Base-by-base conservation (phyloP, 1,140 invertebrate genomes). In the Drosophila santomea region DNA sequence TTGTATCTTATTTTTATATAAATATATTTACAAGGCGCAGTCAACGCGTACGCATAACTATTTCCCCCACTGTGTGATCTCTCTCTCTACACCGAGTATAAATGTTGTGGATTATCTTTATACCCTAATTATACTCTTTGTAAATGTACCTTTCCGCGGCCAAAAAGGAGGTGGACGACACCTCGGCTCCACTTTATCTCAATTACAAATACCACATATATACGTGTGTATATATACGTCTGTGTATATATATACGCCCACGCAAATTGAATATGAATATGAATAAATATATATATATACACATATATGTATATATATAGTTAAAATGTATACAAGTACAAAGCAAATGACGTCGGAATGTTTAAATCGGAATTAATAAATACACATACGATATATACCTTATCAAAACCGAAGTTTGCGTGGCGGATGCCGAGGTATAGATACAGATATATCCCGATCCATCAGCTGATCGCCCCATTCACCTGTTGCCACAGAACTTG, bases 11-110 rank as follows among this genome's bases (percentile, higher is more conserved):
- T 74, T 74, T 74, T 74, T 44, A 68, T 68, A 68, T 15, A 35
- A 35, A 10, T 64, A 51, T 64, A 67, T 61, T 36, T 60, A 48
- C 59, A 62, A 62, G 7, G 54, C 54, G 28, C 23, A 54, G 38
- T 44, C 45, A 48, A 23, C 2, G 23, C 12, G 43, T 71, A 68
- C 25, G 12, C 48, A 69, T 51, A 12, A 15, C 17, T 32, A 52
- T 23, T 45, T 68, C 23, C 35, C 66, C 54, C 68, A 41, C 68
- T 51, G 72, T 77, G 74, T 77, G 74, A 77, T 76, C 74, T 77
- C 73, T 74, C 54, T 73, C 72, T 61, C 73, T 75, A 77, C 72
- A 76, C 74, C 50, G 73, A 77, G 74, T 55, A 68, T 77, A 77
- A 76, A 77, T 77, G 74, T 77, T 76, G 74, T 77, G 73, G 56